Evolutionary conservation across 1,140 invertebrate genomes (phyloP).

Genomic region (Grapholita molesta): DNA sequence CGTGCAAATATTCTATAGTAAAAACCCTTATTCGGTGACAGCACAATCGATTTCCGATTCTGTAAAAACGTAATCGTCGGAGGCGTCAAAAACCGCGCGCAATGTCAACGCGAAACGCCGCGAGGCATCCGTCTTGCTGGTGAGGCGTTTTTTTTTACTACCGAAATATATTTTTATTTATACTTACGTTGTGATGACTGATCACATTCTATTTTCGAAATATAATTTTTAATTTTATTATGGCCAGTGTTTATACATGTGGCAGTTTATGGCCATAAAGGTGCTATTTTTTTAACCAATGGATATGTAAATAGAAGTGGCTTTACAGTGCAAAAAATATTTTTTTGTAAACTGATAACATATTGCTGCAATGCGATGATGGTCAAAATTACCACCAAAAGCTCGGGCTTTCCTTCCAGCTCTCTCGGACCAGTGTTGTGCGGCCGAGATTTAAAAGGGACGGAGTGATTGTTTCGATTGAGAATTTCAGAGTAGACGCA

Average conservation of each 20-base stretch:
- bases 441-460: not conserved
- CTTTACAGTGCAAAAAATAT: too few relatives aligned
- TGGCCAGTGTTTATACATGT: not conserved
- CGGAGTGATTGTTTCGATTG: not conserved
- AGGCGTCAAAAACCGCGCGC: conserved; percentile 33
- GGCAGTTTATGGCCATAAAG: too few relatives aligned
- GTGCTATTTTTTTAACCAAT: too few relatives aligned
- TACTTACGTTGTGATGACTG: not conserved
- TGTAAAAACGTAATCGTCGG: conserved; percentile 20
- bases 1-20: conserved; percentile 11
- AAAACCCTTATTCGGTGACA: conserved; percentile 15
- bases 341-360: too few relatives aligned
- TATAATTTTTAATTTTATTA: not conserved
- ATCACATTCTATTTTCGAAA: not conserved
- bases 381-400: not conserved
- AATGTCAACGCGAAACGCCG: conserved; percentile 33
- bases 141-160: conserved; percentile 44
- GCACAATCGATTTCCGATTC: conserved; percentile 9
- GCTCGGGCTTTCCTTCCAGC: not conserved
- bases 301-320: too few relatives aligned
- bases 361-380: too few relatives aligned
- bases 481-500: conserved; percentile 9
- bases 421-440: not conserved
- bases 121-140: conserved; percentile 18
- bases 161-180: conserved; percentile 23